Percentiles rank a stretch among this genome's conserved stretches.
phyloP scores from a whole-genome alignment of 2,113 vertebrate genomes.

The Columba livia region DNA sequence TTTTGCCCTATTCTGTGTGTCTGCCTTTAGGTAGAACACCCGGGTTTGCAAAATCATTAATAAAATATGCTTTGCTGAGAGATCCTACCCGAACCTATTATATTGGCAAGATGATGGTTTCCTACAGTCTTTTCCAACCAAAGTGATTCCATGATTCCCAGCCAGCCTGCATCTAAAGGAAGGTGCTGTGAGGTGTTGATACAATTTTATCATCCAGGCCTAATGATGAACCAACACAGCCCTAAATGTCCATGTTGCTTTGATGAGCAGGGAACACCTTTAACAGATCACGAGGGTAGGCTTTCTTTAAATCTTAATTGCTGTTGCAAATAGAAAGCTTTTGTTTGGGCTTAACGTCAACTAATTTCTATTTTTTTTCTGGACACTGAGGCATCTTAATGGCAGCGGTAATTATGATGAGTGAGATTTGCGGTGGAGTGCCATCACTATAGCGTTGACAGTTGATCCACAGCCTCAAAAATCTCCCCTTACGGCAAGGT shows the following conservation, averaged over 20 bases:
- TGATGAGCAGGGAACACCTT: not conserved
- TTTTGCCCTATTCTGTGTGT: no score
- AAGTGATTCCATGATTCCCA: not conserved
- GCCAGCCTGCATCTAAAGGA: not conserved
- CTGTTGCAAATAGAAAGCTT: not conserved
- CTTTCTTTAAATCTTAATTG: not conserved
- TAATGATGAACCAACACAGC: rapidly evolving
- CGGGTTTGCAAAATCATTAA: no score
- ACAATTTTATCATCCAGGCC: not conserved
- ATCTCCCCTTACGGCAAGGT: not conserved
- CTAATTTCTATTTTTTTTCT: not conserved
- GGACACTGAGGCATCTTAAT: not conserved
- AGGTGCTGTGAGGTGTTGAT: not conserved
- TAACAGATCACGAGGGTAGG: rapidly evolving
- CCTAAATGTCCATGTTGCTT: rapidly evolving
- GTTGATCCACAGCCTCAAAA: not conserved
- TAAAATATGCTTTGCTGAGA: no score
- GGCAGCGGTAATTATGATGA: not conserved
- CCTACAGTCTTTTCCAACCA: no score
- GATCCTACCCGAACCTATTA: no score
- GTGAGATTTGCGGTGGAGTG: not conserved
- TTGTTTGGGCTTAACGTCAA: not conserved
- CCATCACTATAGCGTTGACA: not conserved
- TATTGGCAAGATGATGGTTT: no score
- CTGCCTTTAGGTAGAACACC: no score